These are phyloP conservation scores for Bothrops jararaca DNA, from an alignment of 2,113 vertebrate species.

Conservation along the genomic window DNA sequence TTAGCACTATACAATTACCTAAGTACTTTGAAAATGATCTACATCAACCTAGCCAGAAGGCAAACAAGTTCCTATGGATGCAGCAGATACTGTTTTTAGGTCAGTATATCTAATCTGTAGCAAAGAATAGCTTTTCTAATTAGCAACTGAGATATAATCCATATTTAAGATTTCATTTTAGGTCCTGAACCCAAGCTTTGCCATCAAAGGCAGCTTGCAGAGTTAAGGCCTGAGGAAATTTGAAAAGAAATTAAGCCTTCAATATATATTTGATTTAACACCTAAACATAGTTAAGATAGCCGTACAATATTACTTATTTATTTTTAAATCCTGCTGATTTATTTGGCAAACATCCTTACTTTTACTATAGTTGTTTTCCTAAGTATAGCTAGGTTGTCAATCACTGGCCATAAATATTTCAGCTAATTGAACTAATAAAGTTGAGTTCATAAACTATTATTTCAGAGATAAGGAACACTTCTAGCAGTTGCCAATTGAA, in stretches of 20 bases:
- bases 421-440: not conserved
- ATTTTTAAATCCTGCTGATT: not conserved
- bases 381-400: not conserved
- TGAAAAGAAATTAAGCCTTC: not conserved
- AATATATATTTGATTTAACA: not conserved
- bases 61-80: not conserved
- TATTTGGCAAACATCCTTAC: not conserved
- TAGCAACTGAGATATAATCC: not conserved
- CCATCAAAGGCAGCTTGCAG: not conserved
- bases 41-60: not conserved
- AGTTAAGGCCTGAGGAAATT: not conserved
- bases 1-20: not conserved
- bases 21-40: not conserved
- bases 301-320: not conserved
- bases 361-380: not conserved
- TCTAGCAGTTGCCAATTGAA: not conserved
- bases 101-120: not conserved
- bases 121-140: not conserved
- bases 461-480: not conserved
- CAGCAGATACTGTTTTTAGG: not conserved
- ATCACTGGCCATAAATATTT: not conserved
- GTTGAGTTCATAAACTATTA: not conserved
- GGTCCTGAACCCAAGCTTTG: not conserved
- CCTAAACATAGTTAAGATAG: not conserved
- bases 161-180: not conserved